A percentile compares a stretch with the other conserved stretches of the same genome.
Conservation (phyloP, 2,888 invertebrate genomes). For the Caenorhabditis sp. region DNA sequence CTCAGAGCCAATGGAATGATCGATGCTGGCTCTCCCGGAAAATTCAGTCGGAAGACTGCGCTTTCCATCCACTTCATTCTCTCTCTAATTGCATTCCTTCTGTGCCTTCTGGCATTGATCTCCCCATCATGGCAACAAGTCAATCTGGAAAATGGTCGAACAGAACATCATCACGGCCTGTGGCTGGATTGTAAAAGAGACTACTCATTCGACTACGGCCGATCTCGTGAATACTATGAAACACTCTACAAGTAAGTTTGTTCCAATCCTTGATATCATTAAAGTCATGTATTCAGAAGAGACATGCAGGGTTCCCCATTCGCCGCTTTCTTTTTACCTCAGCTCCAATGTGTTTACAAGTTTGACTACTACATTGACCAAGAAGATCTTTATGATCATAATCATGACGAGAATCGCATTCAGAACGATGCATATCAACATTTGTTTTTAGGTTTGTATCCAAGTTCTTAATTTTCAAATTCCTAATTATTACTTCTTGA, state of each 20-base stretch:
- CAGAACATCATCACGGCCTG: constrained; percentile 82
- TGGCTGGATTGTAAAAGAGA: constrained; percentile 83
- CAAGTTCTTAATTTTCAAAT: not conserved
- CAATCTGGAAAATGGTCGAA: constrained; percentile 81
- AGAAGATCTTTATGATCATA: constrained; percentile 82
- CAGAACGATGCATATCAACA: constrained; percentile 82
- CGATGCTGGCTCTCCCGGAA: constrained; percentile 63
- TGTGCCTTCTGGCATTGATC: constrained; percentile 77
- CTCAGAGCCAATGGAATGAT: constrained; percentile 68
- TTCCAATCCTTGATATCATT: no score
- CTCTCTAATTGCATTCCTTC: constrained; percentile 76
- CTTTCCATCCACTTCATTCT: constrained; percentile 76
- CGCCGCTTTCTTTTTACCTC: constrained; percentile 79
- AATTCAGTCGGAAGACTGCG: constrained; percentile 69
- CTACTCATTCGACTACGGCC: constrained; percentile 81
- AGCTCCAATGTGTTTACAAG: constrained; percentile 81
- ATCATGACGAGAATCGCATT: constrained; percentile 82
- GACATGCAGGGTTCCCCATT: constrained; percentile 81
- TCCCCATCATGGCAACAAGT: constrained; percentile 82
- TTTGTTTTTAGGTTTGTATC: constrained; percentile 78
- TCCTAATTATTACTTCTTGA: not conserved
- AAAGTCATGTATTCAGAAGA: constrained; percentile 63
- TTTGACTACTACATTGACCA: constrained; percentile 83
- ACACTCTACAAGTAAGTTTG: constrained; percentile 77
- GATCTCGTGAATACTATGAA: constrained; percentile 81